phyloP scores from a whole-genome alignment of 2,797 vertebrate genomes.

The Meriones psammophilus region DNA sequence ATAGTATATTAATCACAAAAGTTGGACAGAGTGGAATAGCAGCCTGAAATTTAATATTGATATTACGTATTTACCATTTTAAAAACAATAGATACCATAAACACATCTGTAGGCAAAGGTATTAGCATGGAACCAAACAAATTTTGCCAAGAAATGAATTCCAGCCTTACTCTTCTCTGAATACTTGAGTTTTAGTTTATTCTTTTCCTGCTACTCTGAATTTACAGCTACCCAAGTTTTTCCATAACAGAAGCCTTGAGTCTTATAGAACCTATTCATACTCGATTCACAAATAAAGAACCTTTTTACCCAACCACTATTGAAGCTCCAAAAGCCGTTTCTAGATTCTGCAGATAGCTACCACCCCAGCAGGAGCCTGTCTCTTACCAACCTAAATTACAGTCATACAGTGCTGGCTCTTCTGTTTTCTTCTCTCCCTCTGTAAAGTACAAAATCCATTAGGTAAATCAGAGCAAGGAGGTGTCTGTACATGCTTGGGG shows the following conservation, averaged over 20 bases:
- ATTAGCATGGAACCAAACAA: constrained; percentile 37
- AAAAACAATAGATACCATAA: background rate
- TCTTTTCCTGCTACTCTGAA: constrained; percentile 50
- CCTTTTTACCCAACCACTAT: background rate
- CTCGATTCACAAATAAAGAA: constrained; percentile 59
- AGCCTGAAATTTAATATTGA: constrained; percentile 41
- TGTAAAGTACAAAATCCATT: constrained; percentile 5
- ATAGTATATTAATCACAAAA: constrained; percentile 1
- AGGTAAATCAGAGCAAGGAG: background rate
- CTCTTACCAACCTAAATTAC: constrained; percentile 59
- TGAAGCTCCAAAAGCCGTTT: constrained; percentile 53
- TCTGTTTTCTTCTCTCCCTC: constrained; percentile 27
- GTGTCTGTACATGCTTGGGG: background rate
- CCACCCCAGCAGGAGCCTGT: constrained; percentile 6
- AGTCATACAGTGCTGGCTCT: background rate
- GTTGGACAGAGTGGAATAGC: background rate
- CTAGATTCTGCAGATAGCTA: constrained; percentile 19
- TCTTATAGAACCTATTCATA: constrained; percentile 69
- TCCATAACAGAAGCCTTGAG: constrained; percentile 46
- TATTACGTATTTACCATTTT: constrained; percentile 46
- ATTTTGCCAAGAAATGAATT: constrained; percentile 60
- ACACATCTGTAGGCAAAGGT: constrained; percentile 4
- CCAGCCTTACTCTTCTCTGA: constrained; percentile 19
- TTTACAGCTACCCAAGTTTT: constrained; percentile 23
- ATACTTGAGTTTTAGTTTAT: constrained; percentile 45